Base-by-base conservation (phyloP, 2,797 vertebrate species). In the Lacerta bilineata region DNA sequence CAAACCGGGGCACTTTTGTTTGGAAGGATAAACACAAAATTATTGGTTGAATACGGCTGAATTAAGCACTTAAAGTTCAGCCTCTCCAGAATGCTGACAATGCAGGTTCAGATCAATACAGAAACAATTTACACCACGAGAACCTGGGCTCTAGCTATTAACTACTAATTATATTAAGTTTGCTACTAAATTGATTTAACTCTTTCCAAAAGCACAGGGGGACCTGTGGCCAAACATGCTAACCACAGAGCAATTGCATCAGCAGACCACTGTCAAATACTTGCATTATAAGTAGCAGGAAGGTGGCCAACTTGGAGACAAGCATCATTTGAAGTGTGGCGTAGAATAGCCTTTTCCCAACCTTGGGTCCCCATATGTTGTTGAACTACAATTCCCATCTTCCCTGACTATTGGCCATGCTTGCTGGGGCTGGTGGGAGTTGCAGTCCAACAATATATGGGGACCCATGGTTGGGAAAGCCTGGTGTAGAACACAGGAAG, bases 51-150 rank as follows among this genome's bases (percentile, higher is more conserved):
- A 93, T 94, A 90, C 8, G 84, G 90, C 94, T 96, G 95, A 97
- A 96, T 96, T 93, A 97, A 97, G 95, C 95, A 95, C 93, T 95
- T 95, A 89, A 95, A 96, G 94, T 96, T 95, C 95, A 95, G 43
- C 92, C 92, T 94, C 88, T 92, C 93, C 91, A 92, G 94, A 95
- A 90, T 91, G 96, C 95, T 96, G 96, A 96, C 95, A 88, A n/a
- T 17, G 89, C 94, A 95, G 90, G 94, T 89, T 59, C 80, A 74
- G 91, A 97, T 97, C 97, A 93, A 97, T 97, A 95, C 33, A 80
- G 93, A 96, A 96, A 95, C 96, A 94, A 95, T 97, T 95, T 95
- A 91, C 92, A 93, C 93, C 77, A 18, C 20, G 90, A 90, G 78
- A 95, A 90, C 88, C 64, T 46, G 46, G 81, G 89, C 94, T 92